Evolutionary conservation across 2,797 vertebrate species (phyloP), one percentile per base, ranked within the genome.

Genomic region (Sebastes kiyomatsui): DNA sequence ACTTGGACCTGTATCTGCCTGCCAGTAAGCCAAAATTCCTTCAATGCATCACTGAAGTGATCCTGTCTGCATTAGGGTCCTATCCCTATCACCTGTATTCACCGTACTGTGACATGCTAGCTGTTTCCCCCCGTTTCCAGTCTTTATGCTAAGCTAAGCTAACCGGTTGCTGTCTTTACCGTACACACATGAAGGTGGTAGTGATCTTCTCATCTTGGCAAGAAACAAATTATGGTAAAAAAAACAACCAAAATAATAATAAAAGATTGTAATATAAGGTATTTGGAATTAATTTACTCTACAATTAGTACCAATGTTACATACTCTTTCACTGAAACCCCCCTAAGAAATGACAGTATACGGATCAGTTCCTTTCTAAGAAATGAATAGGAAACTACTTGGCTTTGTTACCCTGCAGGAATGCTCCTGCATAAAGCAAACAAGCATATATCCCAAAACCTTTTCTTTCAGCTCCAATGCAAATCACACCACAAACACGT

Each of bases 131-230:
- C 32, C 18, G 16, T 20, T 27, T 71, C 25, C 42, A 4, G 38
- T 27, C 22, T 32, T 58, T 20, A 49, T 25, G 42, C 59, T 35
- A 61, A 25, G 28, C 71, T 35, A 61, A 25, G 28, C 25, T 27
- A 28, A 46, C n/a, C 2, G 14, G 5, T 4, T 18, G 49, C 23
- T 32, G 20, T 20, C 20, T 42, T 35, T 27, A 74, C 28, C 3
- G 4, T 16, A 22, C 1, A 2, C 0, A 8, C 1, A 18, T 7
- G 6, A 49, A 0, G 33, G 42, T 5, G 27, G 8, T 22, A 60
- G 27, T 9, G 13, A 35, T 55, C 49, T 54, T 10, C 5, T 35
- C 14, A 25, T 56, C 10, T 25, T 0, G 16, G 16, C n/a, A 35
- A 64, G 23, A 46, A 7, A 46, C 42, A 3, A 46, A 46, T 46